A percentile compares a stretch with the other conserved stretches of the same genome.
Evolutionary conservation across 2,113 vertebrate genomes (phyloP).

Genomic region (Callipepla squamata): DNA sequence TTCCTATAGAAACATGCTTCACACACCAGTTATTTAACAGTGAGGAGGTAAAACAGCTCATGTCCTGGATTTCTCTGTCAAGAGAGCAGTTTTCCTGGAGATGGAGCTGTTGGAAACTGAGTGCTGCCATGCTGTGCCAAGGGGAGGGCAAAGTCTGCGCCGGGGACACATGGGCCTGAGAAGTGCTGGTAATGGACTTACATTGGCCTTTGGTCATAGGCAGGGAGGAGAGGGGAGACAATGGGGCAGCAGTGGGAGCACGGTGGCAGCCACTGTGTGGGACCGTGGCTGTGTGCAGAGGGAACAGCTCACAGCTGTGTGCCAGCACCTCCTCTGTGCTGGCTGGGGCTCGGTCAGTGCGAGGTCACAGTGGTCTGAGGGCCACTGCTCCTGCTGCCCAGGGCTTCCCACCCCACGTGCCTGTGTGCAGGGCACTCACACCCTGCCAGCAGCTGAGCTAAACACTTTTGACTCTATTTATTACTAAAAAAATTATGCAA

Average conservation of each 20-base stretch:
- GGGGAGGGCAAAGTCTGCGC: neutral
- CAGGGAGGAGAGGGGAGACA: neutral
- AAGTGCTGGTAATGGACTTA: neutral
- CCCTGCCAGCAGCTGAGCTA: conserved; percentile 40
- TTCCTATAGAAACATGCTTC: conserved; percentile 1
- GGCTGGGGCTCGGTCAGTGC: accelerated
- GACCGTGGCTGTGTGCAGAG: accelerated
- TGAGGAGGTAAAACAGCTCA: accelerated
- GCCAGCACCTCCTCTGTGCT: accelerated
- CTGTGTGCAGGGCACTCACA: neutral
- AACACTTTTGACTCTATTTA: conserved; percentile 60
- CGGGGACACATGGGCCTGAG: too few relatives aligned
- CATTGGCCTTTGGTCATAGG: neutral
- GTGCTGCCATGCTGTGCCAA: accelerated
- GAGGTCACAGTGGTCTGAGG: neutral
- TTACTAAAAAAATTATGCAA: conserved; percentile 70
- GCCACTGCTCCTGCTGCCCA: accelerated
- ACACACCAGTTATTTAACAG: neutral
- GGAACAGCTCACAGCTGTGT: accelerated
- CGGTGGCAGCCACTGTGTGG: neutral
- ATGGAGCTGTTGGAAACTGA: neutral
- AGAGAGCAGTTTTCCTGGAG: neutral
- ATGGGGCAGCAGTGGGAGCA: neutral
- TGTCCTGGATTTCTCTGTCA: neutral
- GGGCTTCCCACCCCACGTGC: neutral